phyloP scores from a whole-genome alignment of 2,888 invertebrate species.

The Cryptus armator region DNA sequence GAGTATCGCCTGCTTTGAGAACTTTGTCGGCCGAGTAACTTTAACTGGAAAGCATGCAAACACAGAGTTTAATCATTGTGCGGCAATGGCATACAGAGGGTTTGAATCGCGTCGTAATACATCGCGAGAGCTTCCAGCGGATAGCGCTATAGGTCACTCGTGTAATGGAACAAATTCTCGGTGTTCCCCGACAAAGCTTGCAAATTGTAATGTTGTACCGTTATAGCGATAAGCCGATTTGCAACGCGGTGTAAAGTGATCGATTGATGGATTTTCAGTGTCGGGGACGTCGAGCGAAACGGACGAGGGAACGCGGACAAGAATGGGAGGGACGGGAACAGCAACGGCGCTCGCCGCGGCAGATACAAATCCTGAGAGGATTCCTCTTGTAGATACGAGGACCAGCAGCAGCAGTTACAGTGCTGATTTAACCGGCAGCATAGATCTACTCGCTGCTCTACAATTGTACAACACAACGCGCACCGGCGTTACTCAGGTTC shows the following conservation, averaged over 20 bases:
- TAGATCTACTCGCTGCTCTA: slow-evolving; percentile 93
- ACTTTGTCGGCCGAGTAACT: slow-evolving; percentile 55
- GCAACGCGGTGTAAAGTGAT: slow-evolving; percentile 30
- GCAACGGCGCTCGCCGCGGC: slow-evolving; percentile 60
- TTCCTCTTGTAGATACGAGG: slow-evolving; percentile 76
- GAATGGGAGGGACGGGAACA: slow-evolving; percentile 64
- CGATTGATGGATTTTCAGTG: slow-evolving; percentile 74
- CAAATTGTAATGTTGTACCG: background rate
- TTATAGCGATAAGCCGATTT: background rate
- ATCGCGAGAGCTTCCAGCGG: background rate
- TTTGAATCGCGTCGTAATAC: background rate
- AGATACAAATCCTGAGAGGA: slow-evolving; percentile 58
- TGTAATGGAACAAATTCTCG: background rate
- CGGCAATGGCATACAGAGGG: slow-evolving; percentile 11
- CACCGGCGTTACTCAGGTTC: slow-evolving; percentile 89
- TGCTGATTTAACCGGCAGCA: slow-evolving; percentile 84
- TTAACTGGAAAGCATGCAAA: slow-evolving; percentile 19
- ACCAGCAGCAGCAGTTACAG: slow-evolving; percentile 77
- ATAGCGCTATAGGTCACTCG: background rate
- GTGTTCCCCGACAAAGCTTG: background rate
- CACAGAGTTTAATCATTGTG: slow-evolving; percentile 8
- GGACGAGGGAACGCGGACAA: slow-evolving; percentile 78
- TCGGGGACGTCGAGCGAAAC: slow-evolving; percentile 81
- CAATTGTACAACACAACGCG: slow-evolving; percentile 92
- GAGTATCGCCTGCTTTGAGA: slow-evolving; percentile 59